Base-by-base conservation (phyloP, 2,888 invertebrate genomes). In the Melieria omissa region DNA sequence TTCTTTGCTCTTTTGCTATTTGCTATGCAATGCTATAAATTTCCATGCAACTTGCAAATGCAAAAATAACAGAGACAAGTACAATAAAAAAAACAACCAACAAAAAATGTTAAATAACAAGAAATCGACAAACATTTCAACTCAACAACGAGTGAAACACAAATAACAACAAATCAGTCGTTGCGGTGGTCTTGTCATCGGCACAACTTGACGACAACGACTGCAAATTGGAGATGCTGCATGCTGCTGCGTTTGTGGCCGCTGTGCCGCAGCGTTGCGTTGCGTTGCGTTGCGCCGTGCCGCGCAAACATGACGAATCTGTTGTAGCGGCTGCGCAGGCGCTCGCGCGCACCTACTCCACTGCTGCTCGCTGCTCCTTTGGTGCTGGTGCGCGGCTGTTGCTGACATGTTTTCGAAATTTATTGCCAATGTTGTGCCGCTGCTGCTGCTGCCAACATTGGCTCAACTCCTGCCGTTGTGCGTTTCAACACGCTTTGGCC, bases 121-220 rank as follows among this genome's bases (percentile, higher is more conserved):
- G 70, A 61, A 60, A 67, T 72, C 45, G 63, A 72, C 49, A 65
- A 63, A 70, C 49, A 74, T 55, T 65, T 70, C 62, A 46, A 57
- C 49, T 65, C 29, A 29, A 29, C 55, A 65, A 70, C 72, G 72
- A 73, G 72, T 68, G 41, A 68, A 70, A 29, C 58, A 70, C 73
- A 72, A 75, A 71, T 71, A 73, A 72, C 72, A 74, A 75, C 77
- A 75, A 75, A 75, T 75, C 77, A 77, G 74, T 72, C 72, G 71
- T 77, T 75, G 76, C 77, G 76, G 77, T 76, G 77, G 77, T 77
- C 77, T 75, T 72, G 73, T 74, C 77, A 75, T 75, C 77, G 73
- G 66, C 71, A 29, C 55, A 44, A 4, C 60, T 45, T 52, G 54
- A 71, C 60, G 46, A 42, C 55, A 14, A 55, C 29, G 5, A 12